A percentile compares a stretch with the other conserved stretches of the same genome.
Conservation (phyloP, 1,140 invertebrate genomes). For the Dermatophagoides farinae region DNA sequence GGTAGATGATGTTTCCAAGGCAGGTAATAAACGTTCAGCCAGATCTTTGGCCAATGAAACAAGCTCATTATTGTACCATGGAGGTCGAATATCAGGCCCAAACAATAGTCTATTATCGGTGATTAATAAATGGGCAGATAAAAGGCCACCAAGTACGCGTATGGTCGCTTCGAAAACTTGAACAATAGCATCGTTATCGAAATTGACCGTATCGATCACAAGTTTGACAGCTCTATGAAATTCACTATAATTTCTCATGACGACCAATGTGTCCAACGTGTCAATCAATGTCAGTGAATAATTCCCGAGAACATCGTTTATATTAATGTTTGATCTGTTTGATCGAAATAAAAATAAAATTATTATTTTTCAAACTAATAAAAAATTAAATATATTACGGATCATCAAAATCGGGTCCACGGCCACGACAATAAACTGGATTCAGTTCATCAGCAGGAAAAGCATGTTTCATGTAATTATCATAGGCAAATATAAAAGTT, state of each 20-base stretch:
- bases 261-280: conserved; percentile 33
- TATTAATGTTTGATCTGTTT: conserved; percentile 43
- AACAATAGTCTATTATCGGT: conserved; percentile 35
- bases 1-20: conserved; percentile 37
- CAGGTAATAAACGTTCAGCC: conserved; percentile 35
- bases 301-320: conserved; percentile 48
- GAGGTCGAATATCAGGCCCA: conserved; percentile 33
- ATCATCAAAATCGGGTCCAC: conserved; percentile 39
- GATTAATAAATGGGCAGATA: conserved; percentile 46
- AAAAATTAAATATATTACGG: conserved; percentile 29
- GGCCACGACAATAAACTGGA: conserved; percentile 34
- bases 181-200: conserved; percentile 41
- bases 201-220: conserved; percentile 38
- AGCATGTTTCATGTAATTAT: conserved; percentile 37
- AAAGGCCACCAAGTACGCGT: conserved; percentile 39
- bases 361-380: not conserved
- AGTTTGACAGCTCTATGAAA: conserved; percentile 39
- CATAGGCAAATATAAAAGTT: conserved; percentile 37
- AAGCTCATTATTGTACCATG: conserved; percentile 37
- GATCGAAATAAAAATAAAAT: conserved; percentile 7
- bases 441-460: conserved; percentile 37
- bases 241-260: conserved; percentile 34
- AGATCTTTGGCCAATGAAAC: conserved; percentile 39
- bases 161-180: conserved; percentile 40
- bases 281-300: conserved; percentile 36